Evolutionary conservation across 2,113 vertebrate species (phyloP).

Genomic region (Carollia perspicillata): DNA sequence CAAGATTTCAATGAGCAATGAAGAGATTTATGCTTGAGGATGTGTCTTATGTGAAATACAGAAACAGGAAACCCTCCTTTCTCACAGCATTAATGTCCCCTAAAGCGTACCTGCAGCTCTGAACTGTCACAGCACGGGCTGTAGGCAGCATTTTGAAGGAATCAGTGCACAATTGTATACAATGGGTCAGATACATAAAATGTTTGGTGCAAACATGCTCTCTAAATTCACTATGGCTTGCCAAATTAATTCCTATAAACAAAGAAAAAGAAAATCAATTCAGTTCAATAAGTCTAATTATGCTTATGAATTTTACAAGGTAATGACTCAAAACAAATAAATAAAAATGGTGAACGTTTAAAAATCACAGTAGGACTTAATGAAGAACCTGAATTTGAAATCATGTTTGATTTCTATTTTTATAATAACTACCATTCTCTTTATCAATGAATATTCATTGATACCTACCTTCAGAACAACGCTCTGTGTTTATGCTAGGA

Average conservation of each 20-base stretch:
- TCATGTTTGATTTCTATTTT: not conserved
- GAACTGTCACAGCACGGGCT: not conserved
- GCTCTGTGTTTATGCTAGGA: not conserved
- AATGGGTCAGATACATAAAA: not conserved
- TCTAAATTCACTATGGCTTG: not conserved
- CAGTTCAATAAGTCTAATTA: not conserved
- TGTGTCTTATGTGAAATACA: not conserved
- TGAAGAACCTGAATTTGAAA: constrained; percentile 5
- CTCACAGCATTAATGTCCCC: not conserved
- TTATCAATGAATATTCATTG: not conserved
- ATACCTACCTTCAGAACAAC: not conserved
- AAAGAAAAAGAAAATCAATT: not conserved
- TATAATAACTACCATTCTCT: not conserved
- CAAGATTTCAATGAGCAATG: not conserved
- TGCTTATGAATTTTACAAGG: not conserved
- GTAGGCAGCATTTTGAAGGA: not conserved
- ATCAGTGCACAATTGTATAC: not conserved
- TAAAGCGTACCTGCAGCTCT: not conserved
- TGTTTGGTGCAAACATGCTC: not conserved
- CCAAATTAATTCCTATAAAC: not conserved
- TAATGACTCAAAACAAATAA: not conserved
- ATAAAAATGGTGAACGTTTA: not conserved
- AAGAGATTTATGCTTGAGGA: not conserved
- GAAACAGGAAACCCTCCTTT: not conserved
- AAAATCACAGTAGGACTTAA: not conserved